Evolutionary conservation across 2,113 vertebrate genomes (phyloP).

Genomic region (Corydoras sp.): DNA sequence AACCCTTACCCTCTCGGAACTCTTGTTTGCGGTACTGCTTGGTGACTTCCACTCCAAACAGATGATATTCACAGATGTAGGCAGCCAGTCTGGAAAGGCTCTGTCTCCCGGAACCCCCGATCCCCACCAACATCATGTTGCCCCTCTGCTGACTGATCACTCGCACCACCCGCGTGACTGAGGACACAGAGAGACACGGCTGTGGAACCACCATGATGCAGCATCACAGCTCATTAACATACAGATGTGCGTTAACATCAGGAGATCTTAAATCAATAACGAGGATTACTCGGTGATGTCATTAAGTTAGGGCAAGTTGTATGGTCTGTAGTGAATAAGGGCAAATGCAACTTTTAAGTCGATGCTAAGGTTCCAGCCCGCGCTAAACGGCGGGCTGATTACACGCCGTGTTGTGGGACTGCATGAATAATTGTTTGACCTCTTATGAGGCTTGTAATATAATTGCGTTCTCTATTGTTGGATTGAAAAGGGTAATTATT

Average conservation of each 20-base stretch:
- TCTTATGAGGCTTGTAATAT: conserved; percentile 39
- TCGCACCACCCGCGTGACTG: conserved; percentile 75
- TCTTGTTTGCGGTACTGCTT: conserved; percentile 79
- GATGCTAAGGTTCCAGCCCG: conserved; percentile 2
- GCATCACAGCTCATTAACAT: conserved; percentile 11
- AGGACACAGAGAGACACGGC: neutral
- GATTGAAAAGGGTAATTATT: conserved; percentile 39
- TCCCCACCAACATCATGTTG: conserved; percentile 83
- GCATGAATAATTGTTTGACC: conserved; percentile 38
- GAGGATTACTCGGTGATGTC: conserved; percentile 1
- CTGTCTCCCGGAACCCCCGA: conserved; percentile 80
- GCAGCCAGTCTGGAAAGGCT: conserved; percentile 77
- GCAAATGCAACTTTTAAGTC: too few species aligned
- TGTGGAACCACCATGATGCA: too few species aligned
- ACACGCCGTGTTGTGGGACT: conserved; percentile 29
- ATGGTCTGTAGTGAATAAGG: neutral
- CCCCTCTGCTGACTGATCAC: conserved; percentile 82
- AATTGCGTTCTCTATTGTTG: conserved; percentile 26
- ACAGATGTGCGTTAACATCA: neutral
- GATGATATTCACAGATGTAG: conserved; percentile 74
- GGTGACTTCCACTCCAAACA: conserved; percentile 82
- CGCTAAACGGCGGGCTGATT: conserved; percentile 39
- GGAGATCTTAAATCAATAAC: too few species aligned
- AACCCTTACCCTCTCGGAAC: conserved; percentile 75
- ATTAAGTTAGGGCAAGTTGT: conserved; percentile 13